Base-by-base conservation (phyloP, 2,113 vertebrate species). In the Pithys albifrons region DNA sequence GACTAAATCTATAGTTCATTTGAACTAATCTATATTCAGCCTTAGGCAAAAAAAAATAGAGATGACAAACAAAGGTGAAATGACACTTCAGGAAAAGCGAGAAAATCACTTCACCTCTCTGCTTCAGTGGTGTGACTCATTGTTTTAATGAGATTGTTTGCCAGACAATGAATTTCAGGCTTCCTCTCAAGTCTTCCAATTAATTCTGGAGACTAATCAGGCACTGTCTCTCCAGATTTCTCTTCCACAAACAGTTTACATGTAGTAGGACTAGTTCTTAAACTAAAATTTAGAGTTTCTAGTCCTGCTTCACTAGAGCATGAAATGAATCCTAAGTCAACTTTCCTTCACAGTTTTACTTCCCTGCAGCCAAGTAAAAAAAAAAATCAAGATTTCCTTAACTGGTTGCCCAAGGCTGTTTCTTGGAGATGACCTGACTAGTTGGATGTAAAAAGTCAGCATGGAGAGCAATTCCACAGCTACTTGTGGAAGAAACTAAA, bases 131-230 rank as follows among this genome's bases (percentile, higher is more conserved):
- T 76, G 73, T 65, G 58, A 95, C 49, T 92, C 70, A 61, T 48
- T 89, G 37, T 82, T 85, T 95, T 95, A 92, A 94, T 85, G 58
- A 92, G 94, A 83, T 96, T 76, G 74, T 84, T 91, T 92, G 43
- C 65, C 61, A 90, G 89, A 92, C 86, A 93, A 92, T 69, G 76
- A 95, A 91, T 95, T 89, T 74, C 18, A 69, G 24, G 19, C 33
- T 95, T 91, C 43, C 39, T 84, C 71, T 93, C 80, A 91, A 95
- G 65, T 41, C 65, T 92, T 89, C 39, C 65, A 87, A 87, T 95
- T 91, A 91, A 87, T 94, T 91, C 70, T 89, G 33, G 54, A 89
- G 57, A 75, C 77, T 87, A 95, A 95, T 92, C 92, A 80, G 59
- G 92, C 16, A 39, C 62, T 83, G 65, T n/a, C 52, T 92, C 73